Evolutionary conservation across 2,888 invertebrate genomes (phyloP), one percentile per base, ranked within the genome.

Genomic region (Ennomos erosarius): DNA sequence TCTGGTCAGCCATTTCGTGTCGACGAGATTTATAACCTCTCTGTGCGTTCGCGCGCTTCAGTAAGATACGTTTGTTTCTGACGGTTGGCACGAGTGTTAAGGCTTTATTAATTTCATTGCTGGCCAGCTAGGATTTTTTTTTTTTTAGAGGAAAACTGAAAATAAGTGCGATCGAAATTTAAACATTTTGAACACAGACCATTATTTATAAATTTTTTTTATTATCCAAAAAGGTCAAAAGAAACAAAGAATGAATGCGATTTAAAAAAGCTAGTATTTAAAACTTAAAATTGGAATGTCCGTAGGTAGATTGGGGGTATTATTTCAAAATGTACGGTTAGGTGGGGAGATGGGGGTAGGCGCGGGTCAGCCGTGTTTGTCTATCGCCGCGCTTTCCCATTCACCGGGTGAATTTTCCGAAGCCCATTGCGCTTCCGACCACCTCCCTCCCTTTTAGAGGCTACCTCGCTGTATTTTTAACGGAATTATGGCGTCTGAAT

Each of bases 341-440:
- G 75, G 76, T 67, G 69, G 82, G 73, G 75, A 71, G 69, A 16
- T 38, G 59, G 55, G 36, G 46, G 73, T 67, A 68, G 77, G 73
- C 74, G 76, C 82, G 84, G 88, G 90, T 89, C 87, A 87, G 83
- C 76, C 75, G 73, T 89, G 91, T 90, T 91, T 91, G 90, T 91
- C 91, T 92, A 91, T 89, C 86, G 87, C 87, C 84, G 88, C 88
- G 90, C 82, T 90, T 90, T 90, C 84, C 87, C 89, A 89, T 90
- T 90, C 90, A 90, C 84, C 81, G 89, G 90, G 88, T 87, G 90
- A 90, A 89, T 90, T 90, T 90, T 87, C 91, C 90, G 88, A 90
- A 85, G 89, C 88, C 87, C 87, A 85, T 82, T 84, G 85, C 87
- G 82, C 84, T 84, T 83, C 84, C 82, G 75, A 73, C 63, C 74